A percentile compares a stretch with the other conserved stretches of the same genome.
Evolutionary conservation across 1,140 invertebrate genomes (phyloP).

Genomic region (Drosophila nebulosa): DNA sequence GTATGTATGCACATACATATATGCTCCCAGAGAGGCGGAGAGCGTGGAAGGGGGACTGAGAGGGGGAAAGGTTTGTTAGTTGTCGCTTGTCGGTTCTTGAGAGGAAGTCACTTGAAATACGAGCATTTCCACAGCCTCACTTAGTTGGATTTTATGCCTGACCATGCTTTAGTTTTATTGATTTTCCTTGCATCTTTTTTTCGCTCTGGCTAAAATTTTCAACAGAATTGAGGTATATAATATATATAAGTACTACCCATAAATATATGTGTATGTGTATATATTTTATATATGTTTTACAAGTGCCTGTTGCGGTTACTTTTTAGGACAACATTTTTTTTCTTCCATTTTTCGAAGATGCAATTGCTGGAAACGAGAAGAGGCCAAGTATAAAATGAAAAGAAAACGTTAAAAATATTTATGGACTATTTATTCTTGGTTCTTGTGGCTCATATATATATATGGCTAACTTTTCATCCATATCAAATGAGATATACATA

Average conservation of each 20-base stretch:
- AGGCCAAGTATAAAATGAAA: not conserved
- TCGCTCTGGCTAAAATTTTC: constrained; percentile 19
- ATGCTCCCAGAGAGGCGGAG: not conserved
- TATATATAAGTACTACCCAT: not conserved
- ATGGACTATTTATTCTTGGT: not conserved
- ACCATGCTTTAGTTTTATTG: constrained; percentile 67
- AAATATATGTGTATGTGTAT: not conserved
- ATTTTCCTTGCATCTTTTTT: constrained; percentile 34
- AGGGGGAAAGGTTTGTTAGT: not conserved
- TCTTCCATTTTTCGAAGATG: not conserved
- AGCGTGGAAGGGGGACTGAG: not conserved
- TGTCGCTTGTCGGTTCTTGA: constrained; percentile 25
- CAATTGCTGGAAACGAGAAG: not conserved
- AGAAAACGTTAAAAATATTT: not conserved
- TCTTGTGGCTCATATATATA: not conserved
- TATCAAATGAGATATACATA: not conserved
- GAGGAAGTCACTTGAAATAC: constrained; percentile 45
- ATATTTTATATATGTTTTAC: not conserved
- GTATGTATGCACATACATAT: too few relatives aligned
- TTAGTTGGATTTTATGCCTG: constrained; percentile 44
- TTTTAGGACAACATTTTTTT: not conserved
- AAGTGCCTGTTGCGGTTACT: not conserved
- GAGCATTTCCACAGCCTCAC: constrained; percentile 36
- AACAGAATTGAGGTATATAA: constrained; percentile 33
- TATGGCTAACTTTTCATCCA: not conserved